Percentiles rank a stretch among this genome's conserved stretches.
Conservation (phyloP, 2,888 invertebrate genomes). For the Mesorhabditis sp. region DNA sequence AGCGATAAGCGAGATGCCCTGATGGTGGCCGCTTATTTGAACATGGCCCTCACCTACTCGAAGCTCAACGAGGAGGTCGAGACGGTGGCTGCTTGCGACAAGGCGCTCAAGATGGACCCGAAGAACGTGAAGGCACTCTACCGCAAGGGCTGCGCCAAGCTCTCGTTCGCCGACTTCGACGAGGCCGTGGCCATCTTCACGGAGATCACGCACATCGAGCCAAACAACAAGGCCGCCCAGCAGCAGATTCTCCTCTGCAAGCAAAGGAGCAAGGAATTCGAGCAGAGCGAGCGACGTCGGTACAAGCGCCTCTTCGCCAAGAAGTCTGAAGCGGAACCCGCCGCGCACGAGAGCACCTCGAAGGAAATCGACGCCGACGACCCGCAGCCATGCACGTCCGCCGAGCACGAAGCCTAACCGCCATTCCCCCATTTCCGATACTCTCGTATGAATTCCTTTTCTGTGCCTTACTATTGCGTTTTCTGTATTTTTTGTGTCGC, state of each 20-base stretch:
- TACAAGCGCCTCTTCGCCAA: conserved; percentile 94
- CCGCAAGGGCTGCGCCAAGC: conserved; percentile 62
- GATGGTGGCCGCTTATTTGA: conserved; percentile 44
- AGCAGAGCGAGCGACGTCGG: conserved; percentile 72
- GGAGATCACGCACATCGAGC: conserved; percentile 73
- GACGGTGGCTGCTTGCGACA: conserved; percentile 69
- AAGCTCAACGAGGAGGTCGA: conserved; percentile 56
- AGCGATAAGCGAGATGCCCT: conserved; percentile 33
- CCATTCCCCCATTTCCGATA: no score
- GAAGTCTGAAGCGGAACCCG: conserved; percentile 28
- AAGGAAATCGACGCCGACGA: no score
- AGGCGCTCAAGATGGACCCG: conserved; percentile 70
- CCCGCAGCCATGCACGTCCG: no score
- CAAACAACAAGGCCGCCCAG: conserved; percentile 70
- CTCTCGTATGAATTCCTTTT: no score
- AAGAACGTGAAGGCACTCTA: conserved; percentile 84
- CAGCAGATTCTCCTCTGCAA: conserved; percentile 67
- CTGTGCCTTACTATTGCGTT: no score
- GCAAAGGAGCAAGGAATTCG: conserved; percentile 72
- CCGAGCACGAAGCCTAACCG: no score
- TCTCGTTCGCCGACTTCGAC: conserved; percentile 70
- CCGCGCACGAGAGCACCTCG: neutral
- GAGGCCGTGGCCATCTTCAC: conserved; percentile 76
- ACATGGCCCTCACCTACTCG: conserved; percentile 58
- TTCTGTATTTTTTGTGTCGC: no score